phyloP scores from a whole-genome alignment of 2,888 invertebrate genomes.

The Spilosoma lubricipeda region DNA sequence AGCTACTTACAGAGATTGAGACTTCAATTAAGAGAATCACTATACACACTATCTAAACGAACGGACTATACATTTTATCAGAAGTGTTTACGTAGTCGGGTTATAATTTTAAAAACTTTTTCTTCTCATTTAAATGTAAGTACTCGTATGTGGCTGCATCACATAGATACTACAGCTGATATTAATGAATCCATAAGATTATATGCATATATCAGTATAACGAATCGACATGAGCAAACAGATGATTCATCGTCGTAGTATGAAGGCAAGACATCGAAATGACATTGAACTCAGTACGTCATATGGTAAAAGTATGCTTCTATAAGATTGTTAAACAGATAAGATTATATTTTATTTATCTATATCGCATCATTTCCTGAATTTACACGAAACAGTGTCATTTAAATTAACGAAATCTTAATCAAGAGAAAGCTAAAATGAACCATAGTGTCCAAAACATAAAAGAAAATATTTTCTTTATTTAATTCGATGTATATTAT shows the following conservation, averaged over 20 bases:
- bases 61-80: too few species aligned
- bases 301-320: neutral
- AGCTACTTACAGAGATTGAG: too few species aligned
- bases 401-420: neutral
- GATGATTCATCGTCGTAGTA: constrained; percentile 5
- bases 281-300: constrained; percentile 6
- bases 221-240: neutral
- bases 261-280: constrained; percentile 1
- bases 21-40: too few species aligned
- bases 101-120: too few species aligned
- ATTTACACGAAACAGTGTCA: neutral
- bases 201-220: neutral
- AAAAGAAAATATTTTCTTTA: neutral
- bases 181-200: too few species aligned
- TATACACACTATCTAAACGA: too few species aligned
- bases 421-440: neutral
- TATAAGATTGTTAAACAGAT: neutral
- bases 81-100: too few species aligned
- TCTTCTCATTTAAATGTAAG: too few species aligned
- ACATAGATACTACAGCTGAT: neutral
- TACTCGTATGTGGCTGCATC: neutral
- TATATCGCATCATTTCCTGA: neutral
- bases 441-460: too few species aligned
- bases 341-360: neutral
- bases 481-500: too few species aligned